Base-by-base conservation (phyloP, 2,888 invertebrate genomes). In the Bellardia bayeri region DNA sequence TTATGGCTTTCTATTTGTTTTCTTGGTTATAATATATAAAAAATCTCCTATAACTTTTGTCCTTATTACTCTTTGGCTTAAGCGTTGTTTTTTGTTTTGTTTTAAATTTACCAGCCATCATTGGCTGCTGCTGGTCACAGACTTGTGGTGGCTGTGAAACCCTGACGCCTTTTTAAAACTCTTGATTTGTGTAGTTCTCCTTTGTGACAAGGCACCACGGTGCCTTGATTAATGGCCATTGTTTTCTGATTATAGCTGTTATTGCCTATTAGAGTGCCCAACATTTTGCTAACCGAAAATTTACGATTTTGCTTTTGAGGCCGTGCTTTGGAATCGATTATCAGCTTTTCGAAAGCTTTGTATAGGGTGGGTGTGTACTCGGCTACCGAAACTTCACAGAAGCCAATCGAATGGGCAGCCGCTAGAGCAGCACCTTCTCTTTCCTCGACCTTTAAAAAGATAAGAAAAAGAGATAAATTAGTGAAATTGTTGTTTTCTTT, bases 381-480 rank as follows among this genome's bases (percentile, higher is more conserved):
- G 0, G 97, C 97, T 8, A 97, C 97, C 33, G 97, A 96, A n/a
- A 97, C 96, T 93, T 97, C 97, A 93, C 96, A 96, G 94, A 97
- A 97, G 72, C 96, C 96, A 89, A 96, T 96, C 30, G 96, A 95
- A 92, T 96, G 95, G 82, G 96, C 95, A 58, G 96, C 94, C 61
- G 96, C 96, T 54, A 96, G 92, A 42, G 95, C 94, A 90, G 96
- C 95, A 23, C 96, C 97, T 91, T 97, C 97, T 82, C 95, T 95
- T 91, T 96, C 96, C 64, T 96, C 95, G 83, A 96, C 96, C 96
- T 96, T 95, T n/a, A 94, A 88, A 76, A 7, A 80, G 16, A 37
- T 7, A 64, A 69, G 16, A 79, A 64, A 56, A 72, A 30, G 40
- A n/a, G 42, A 61, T 6, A 37, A 42, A 37, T 56, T 11, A 30